Evolutionary conservation across 2,797 vertebrate genomes (phyloP).

Genomic region (Erethizon dorsatum): DNA sequence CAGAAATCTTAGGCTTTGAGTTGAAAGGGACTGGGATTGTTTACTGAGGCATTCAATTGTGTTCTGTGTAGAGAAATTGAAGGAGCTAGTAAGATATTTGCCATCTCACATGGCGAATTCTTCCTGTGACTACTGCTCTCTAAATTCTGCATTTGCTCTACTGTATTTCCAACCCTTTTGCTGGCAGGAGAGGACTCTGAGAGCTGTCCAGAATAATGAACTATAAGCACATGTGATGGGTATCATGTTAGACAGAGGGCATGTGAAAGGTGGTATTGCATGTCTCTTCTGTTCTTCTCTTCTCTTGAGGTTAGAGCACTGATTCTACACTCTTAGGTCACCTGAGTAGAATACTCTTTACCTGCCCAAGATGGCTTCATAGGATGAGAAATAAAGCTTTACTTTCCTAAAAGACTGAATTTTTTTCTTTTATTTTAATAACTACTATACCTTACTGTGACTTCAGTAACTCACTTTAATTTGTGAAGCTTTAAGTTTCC

Average conservation of each 20-base stretch:
- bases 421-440: not conserved
- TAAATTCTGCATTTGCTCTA: not conserved
- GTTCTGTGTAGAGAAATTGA: not conserved
- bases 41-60: not conserved
- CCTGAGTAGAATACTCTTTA: not conserved
- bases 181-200: not conserved
- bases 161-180: not conserved
- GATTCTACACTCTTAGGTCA: not conserved
- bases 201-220: not conserved
- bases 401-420: not conserved
- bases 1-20: not conserved
- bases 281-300: not conserved
- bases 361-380: not conserved
- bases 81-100: not conserved
- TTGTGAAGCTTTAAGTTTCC: not conserved
- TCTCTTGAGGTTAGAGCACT: not conserved
- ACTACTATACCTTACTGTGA: not conserved
- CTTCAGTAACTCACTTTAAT: not conserved
- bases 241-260: not conserved
- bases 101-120: not conserved
- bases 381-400: not conserved
- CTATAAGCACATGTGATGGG: not conserved
- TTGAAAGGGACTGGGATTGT: not conserved
- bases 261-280: not conserved
- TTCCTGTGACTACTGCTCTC: not conserved